A percentile compares a stretch with the other conserved stretches of the same genome.
Evolutionary conservation across 2,888 invertebrate genomes (phyloP).

Genomic region (Protophormia terraenovae): DNA sequence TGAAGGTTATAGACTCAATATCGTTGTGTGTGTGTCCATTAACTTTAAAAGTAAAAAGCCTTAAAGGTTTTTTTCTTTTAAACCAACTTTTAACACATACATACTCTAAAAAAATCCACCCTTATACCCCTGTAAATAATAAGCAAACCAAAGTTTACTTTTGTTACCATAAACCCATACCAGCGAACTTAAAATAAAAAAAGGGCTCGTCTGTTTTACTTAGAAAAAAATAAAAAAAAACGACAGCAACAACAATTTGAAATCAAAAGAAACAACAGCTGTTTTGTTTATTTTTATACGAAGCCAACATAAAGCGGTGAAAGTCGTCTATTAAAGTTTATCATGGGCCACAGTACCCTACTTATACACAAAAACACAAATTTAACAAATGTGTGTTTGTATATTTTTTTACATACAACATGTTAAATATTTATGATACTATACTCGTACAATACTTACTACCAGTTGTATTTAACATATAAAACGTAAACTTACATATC

Average conservation of each 20-base stretch:
- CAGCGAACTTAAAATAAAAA: conserved; percentile 31
- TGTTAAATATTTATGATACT: background rate
- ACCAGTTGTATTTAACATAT: background rate
- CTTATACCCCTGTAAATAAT: background rate
- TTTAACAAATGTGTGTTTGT: background rate
- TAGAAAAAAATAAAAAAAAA: background rate
- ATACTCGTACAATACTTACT: too few relatives aligned
- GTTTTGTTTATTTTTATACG: conserved; percentile 16
- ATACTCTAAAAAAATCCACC: background rate
- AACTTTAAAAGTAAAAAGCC: background rate
- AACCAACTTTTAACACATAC: background rate
- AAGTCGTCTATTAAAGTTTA: conserved; percentile 33
- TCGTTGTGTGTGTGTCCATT: background rate
- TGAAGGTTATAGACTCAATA: conserved; percentile 34
- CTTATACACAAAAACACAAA: background rate
- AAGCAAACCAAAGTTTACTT: background rate
- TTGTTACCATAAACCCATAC: background rate
- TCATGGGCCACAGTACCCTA: conserved; percentile 43
- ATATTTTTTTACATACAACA: background rate
- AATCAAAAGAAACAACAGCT: conserved; percentile 43
- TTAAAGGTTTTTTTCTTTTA: background rate
- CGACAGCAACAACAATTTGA: background rate
- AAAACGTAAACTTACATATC: background rate
- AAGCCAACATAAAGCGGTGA: conserved; percentile 38
- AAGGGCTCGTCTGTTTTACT: conserved; percentile 38